These are phyloP conservation scores for Drosophila persimilis DNA, from an alignment of 1,140 invertebrate species.

Conservation along the genomic window DNA sequence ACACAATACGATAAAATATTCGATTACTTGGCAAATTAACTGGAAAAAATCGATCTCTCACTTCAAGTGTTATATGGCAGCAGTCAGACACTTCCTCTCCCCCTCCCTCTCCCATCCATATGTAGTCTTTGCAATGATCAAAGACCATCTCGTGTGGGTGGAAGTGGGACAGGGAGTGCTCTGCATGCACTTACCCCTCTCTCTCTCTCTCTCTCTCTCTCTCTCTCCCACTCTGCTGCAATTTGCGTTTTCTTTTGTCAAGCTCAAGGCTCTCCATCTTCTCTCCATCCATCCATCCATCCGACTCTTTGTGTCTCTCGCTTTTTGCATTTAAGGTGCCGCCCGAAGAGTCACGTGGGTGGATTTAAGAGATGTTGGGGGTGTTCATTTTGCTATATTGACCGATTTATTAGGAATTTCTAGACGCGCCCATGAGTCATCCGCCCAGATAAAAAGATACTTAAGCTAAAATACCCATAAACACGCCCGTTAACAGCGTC, in stretches of 20 bases:
- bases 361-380: constrained; percentile 24
- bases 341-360: constrained; percentile 22
- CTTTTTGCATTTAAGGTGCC: constrained; percentile 50
- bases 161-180: constrained; percentile 32
- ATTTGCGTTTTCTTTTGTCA: constrained; percentile 46
- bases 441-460: constrained; percentile 30
- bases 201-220: not conserved
- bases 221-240: not conserved
- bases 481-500: constrained; percentile 16
- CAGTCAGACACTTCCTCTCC: not conserved
- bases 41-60: not conserved
- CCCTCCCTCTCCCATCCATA: no score
- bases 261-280: constrained; percentile 49
- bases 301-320: constrained; percentile 13
- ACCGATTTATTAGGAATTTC: constrained; percentile 43
- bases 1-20: constrained; percentile 32
- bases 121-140: no score
- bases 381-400: constrained; percentile 9
- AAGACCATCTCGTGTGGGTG: constrained; percentile 21
- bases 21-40: not conserved
- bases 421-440: constrained; percentile 52
- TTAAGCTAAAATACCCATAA: constrained; percentile 16
- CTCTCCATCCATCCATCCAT: not conserved
- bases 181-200: constrained; percentile 7
- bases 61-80: not conserved